Conservation (phyloP, 2,113 vertebrate species). For the Apistogramma diplotaenia region DNA sequence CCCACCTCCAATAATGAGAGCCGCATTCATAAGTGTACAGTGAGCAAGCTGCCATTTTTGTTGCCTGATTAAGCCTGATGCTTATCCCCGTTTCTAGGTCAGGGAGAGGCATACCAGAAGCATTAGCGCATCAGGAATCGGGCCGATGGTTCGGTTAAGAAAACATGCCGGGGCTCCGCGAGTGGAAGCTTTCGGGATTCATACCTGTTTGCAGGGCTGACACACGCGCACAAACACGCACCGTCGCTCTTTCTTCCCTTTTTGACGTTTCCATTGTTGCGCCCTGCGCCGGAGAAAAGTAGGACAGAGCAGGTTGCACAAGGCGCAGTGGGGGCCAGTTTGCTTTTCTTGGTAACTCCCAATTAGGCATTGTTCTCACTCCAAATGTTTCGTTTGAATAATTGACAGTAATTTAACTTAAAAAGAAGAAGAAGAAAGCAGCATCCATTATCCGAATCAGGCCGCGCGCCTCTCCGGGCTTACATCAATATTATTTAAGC, state of each 20-base stretch:
- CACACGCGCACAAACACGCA: neutral
- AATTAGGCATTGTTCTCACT: conserved; percentile 54
- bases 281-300: conserved; percentile 23
- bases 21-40: conserved; percentile 38
- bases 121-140: conserved; percentile 26
- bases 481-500: conserved; percentile 28
- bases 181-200: neutral
- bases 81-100: conserved; percentile 61
- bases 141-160: conserved; percentile 7
- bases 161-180: neutral
- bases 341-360: conserved; percentile 55
- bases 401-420: conserved; percentile 36
- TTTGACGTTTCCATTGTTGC: conserved; percentile 7
- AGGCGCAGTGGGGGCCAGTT: conserved; percentile 37
- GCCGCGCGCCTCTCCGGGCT: conserved; percentile 40
- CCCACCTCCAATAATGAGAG: conserved; percentile 30
- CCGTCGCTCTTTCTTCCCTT: neutral
- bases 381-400: conserved; percentile 42
- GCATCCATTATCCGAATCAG: conserved; percentile 43
- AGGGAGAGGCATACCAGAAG: conserved; percentile 27
- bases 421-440: neutral
- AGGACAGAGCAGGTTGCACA: conserved; percentile 48
- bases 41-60: conserved; percentile 44
- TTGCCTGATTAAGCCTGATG: conserved; percentile 48
- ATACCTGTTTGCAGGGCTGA: neutral